Evolutionary conservation across 2,888 invertebrate genomes (phyloP).

Genomic region (Trachelus tabidus): DNA sequence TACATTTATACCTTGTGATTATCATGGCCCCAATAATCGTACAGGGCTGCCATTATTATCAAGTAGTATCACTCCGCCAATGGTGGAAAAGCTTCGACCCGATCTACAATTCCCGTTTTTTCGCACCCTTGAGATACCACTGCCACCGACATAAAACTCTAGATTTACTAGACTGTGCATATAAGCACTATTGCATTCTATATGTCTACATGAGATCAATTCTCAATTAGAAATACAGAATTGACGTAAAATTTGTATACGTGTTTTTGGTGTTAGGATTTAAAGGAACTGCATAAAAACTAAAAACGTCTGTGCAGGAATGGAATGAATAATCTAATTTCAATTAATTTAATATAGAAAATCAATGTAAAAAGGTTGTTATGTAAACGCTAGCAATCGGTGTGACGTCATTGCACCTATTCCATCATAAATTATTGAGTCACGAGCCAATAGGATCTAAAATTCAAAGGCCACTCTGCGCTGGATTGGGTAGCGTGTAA

Average conservation of each 20-base stretch:
- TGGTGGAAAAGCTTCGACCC: conserved; percentile 44
- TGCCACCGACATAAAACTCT: background rate
- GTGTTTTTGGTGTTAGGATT: background rate
- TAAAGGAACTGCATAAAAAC: background rate
- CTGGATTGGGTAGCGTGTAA: too few relatives aligned
- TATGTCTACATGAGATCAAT: background rate
- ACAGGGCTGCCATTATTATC: conserved; percentile 22
- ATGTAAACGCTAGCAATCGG: background rate
- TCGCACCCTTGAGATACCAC: background rate
- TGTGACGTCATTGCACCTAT: background rate
- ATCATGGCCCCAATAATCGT: conserved; percentile 41
- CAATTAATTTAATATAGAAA: background rate
- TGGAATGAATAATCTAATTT: background rate
- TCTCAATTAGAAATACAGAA: background rate
- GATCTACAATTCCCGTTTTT: conserved; percentile 18
- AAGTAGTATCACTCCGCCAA: conserved; percentile 42
- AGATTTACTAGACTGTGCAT: background rate
- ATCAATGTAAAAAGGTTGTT: background rate
- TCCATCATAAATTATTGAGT: background rate
- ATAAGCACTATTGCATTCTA: background rate
- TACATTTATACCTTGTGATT: conserved; percentile 34
- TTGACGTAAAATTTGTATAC: background rate
- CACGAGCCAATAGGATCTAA: background rate
- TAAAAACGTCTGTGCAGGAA: background rate
- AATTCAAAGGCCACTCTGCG: background rate